A percentile compares a stretch with the other conserved stretches of the same genome.
Evolutionary conservation across 2,113 vertebrate genomes (phyloP).

Genomic region (Desmodus rotundus): DNA sequence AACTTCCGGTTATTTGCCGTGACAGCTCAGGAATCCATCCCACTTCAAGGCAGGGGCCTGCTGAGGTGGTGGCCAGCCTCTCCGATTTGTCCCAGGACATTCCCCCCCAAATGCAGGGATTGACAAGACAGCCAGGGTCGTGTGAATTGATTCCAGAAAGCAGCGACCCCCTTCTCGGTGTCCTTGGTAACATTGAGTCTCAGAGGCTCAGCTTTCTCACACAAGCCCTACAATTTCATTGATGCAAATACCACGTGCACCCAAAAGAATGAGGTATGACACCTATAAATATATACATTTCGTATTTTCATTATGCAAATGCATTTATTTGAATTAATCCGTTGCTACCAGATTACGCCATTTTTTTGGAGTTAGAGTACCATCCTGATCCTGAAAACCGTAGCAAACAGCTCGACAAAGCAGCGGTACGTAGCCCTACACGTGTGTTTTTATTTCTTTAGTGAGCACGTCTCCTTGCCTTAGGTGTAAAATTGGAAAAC

Average conservation of each 20-base stretch:
- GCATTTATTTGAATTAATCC: conserved; percentile 83
- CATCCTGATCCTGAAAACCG: conserved; percentile 80
- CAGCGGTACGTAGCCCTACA: conserved; percentile 78
- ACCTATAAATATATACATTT: not conserved
- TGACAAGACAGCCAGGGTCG: not conserved
- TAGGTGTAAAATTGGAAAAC: conserved; percentile 79
- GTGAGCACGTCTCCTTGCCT: conserved; percentile 64
- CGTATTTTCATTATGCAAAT: conserved; percentile 66
- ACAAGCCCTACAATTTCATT: not conserved
- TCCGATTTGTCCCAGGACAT: not conserved
- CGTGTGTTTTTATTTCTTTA: conserved; percentile 76
- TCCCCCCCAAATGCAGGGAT: not conserved
- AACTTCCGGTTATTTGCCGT: not conserved
- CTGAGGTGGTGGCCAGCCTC: not conserved
- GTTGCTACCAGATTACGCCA: conserved; percentile 82
- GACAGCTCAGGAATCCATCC: not conserved
- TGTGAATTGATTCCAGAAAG: not conserved
- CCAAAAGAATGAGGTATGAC: not conserved
- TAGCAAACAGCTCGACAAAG: conserved; percentile 84
- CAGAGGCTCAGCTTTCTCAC: not conserved
- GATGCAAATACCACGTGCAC: not conserved
- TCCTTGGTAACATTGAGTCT: not conserved
- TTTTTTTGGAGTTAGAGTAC: conserved; percentile 81
- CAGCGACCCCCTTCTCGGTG: not conserved
- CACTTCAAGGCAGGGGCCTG: not conserved